These are phyloP conservation scores for Heliconius cydno DNA, from an alignment of 2,888 invertebrate genomes.

Conservation along the genomic window DNA sequence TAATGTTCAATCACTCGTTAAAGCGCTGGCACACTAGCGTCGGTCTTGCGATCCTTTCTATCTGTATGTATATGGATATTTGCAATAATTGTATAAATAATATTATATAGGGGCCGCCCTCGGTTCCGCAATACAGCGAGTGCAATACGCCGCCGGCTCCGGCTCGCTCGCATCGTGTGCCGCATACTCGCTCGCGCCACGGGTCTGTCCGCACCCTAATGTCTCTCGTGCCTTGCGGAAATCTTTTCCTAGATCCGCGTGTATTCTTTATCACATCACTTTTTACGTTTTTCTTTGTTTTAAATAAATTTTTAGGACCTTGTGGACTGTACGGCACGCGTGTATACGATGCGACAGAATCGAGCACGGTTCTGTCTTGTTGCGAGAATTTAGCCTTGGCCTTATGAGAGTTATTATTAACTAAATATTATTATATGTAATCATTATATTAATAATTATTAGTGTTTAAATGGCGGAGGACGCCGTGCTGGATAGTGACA, in stretches of 20 bases:
- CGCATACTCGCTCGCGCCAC: conserved; percentile 21
- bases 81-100: conserved; percentile 61
- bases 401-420: conserved; percentile 81
- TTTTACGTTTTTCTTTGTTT: conserved; percentile 31
- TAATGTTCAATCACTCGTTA: conserved; percentile 82
- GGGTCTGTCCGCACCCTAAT: conserved; percentile 56
- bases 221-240: conserved; percentile 79
- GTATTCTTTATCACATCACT: conserved; percentile 43
- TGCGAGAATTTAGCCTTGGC: conserved; percentile 84
- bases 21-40: conserved; percentile 82
- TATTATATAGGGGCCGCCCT: conserved; percentile 55
- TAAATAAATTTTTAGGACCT: conserved; percentile 22
- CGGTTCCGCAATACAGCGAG: conserved; percentile 57
- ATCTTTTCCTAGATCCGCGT: conserved; percentile 48
- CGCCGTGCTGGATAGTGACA: conserved; percentile 79
- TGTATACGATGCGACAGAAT: conserved; percentile 70
- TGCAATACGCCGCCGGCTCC: conserved; percentile 60
- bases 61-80: conserved; percentile 68
- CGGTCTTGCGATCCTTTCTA: conserved; percentile 77
- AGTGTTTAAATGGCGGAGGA: conserved; percentile 69
- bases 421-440: conserved; percentile 68
- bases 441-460: conserved; percentile 75
- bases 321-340: conserved; percentile 33
- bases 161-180: conserved; percentile 57
- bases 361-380: conserved; percentile 77